These are phyloP conservation scores for Dermolepida albohirtum DNA, from an alignment of 2,888 invertebrate genomes.

Conservation along the genomic window DNA sequence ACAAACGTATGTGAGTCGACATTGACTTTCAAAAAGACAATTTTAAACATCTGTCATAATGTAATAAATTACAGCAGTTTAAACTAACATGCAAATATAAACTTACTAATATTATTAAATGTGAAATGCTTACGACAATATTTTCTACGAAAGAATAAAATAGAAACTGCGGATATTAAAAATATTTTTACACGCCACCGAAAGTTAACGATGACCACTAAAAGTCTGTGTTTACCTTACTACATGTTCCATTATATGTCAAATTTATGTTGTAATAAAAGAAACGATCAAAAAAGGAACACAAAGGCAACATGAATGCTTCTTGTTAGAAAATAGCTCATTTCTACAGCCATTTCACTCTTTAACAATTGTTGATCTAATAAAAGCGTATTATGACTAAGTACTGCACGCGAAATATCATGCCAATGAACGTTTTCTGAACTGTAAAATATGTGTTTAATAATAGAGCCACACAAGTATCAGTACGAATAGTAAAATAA, in stretches of 20 bases:
- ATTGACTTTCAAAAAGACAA: too few species aligned
- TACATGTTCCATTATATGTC: conserved; percentile 9
- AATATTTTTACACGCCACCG: conserved; percentile 21
- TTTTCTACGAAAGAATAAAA: conserved; percentile 10
- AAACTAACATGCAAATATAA: background rate
- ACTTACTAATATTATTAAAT: background rate
- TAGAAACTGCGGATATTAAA: conserved; percentile 29
- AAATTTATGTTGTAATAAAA: conserved; percentile 29
- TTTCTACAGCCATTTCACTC: conserved; percentile 24
- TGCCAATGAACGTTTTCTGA: conserved; percentile 21
- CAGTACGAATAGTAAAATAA: background rate
- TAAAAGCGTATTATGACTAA: conserved; percentile 26
- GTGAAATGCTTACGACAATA: conserved; percentile 9
- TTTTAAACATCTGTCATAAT: too few species aligned
- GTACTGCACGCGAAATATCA: conserved; percentile 24
- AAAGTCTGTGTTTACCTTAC: conserved; percentile 29
- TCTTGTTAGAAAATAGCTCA: conserved; percentile 24
- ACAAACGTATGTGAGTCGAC: too few species aligned
- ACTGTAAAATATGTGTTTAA: background rate
- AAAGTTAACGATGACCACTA: conserved; percentile 33
- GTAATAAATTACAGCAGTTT: too few species aligned
- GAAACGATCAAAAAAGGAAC: conserved; percentile 27
- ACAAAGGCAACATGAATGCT: conserved; percentile 31
- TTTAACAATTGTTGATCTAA: conserved; percentile 33
- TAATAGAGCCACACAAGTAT: background rate